These are phyloP conservation scores for Acrobasis suavella DNA, from an alignment of 2,888 invertebrate species.

Conservation along the genomic window DNA sequence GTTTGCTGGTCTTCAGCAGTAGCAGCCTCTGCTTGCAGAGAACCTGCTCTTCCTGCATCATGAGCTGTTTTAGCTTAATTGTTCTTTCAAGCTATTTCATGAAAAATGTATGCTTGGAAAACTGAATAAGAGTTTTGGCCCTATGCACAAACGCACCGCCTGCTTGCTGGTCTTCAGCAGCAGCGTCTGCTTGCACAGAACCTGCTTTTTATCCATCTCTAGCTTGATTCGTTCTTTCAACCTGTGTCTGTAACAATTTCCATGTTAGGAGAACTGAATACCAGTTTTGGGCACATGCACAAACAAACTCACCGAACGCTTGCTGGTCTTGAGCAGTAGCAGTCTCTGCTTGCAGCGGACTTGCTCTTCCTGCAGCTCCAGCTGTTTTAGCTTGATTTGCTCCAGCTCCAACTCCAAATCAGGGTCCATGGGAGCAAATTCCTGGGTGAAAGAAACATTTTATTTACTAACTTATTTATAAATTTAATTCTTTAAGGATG, in stretches of 20 bases:
- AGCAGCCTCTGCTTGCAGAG: constrained; percentile 55
- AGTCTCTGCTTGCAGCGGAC: constrained; percentile 55
- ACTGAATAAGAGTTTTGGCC: too few relatives aligned
- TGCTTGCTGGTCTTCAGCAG: too few relatives aligned
- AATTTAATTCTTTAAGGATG: too few relatives aligned
- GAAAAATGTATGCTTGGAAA: too few relatives aligned
- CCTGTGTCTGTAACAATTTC: constrained; percentile 14
- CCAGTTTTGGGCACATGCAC: too few relatives aligned
- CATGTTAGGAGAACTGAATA: too few relatives aligned
- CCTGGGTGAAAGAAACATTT: constrained; percentile 36
- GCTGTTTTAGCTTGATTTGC: constrained; percentile 52
- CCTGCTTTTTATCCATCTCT: too few relatives aligned
- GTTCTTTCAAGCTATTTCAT: constrained; percentile 4
- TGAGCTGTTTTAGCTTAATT: constrained; percentile 43
- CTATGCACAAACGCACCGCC: too few relatives aligned
- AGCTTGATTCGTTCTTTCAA: too few relatives aligned
- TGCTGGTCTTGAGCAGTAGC: constrained; percentile 50
- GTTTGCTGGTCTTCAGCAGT: constrained; percentile 49
- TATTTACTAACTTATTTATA: too few relatives aligned
- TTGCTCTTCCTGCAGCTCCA: constrained; percentile 58
- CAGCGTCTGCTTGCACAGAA: too few relatives aligned
- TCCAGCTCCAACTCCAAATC: constrained; percentile 51
- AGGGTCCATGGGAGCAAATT: constrained; percentile 45
- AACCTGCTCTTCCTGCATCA: constrained; percentile 57
- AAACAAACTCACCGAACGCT: constrained; percentile 44